Evolutionary conservation across 2,888 invertebrate genomes (phyloP).

Genomic region (Acanthosoma haemorrhoidale): DNA sequence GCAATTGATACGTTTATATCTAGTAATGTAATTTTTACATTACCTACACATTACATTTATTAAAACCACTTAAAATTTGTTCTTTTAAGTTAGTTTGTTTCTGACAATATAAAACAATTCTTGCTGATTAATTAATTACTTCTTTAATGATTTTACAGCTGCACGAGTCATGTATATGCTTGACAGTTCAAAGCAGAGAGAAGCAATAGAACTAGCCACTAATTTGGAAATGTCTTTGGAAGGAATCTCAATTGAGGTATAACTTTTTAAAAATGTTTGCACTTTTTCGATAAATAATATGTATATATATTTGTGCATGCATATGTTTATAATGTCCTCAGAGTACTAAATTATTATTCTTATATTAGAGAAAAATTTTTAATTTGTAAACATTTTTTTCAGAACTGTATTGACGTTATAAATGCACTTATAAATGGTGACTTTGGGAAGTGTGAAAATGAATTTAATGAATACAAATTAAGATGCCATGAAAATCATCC

Average conservation of each 20-base stretch:
- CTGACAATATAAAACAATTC: not conserved
- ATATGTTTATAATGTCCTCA: no score
- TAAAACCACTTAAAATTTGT: not conserved
- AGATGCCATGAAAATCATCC: constrained; percentile 72
- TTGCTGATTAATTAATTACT: not conserved
- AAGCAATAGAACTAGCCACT: constrained; percentile 59
- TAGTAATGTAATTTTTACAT: not conserved
- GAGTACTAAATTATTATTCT: no score
- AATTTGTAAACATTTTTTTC: constrained; percentile 40
- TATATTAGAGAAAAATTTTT: no score
- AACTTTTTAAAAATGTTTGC: not conserved
- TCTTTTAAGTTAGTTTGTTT: not conserved
- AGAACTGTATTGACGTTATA: constrained; percentile 76
- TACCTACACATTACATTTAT: not conserved
- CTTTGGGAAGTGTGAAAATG: constrained; percentile 66
- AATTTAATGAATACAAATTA: constrained; percentile 62
- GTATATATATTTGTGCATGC: no score
- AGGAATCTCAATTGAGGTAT: constrained; percentile 29
- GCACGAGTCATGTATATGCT: constrained; percentile 74
- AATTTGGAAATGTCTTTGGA: constrained; percentile 44
- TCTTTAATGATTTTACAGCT: constrained; percentile 44
- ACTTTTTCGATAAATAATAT: no score
- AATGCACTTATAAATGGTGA: constrained; percentile 71
- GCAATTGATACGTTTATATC: no score
- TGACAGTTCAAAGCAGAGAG: constrained; percentile 60